Percentiles rank a stretch among this genome's conserved stretches.
These are phyloP conservation scores for Pogonocichla stellata DNA, from an alignment of 2,113 vertebrate genomes.

Conservation along the genomic window DNA sequence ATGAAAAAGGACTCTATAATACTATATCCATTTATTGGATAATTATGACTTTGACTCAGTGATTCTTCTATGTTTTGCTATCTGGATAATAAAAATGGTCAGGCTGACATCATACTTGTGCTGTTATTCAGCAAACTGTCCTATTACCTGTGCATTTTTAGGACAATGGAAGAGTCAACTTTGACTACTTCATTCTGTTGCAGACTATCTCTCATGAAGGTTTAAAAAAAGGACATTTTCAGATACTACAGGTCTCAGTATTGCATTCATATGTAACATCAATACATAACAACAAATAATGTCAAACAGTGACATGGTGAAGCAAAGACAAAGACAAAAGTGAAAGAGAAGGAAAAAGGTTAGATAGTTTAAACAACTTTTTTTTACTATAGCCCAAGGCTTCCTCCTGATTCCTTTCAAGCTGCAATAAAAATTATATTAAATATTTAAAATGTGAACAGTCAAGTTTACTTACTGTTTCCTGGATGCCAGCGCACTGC, in stretches of 20 bases:
- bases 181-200: not conserved
- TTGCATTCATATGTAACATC: not conserved
- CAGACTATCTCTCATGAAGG: not conserved
- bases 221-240: not conserved
- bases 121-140: not conserved
- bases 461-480: constrained; percentile 78
- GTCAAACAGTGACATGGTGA: not conserved
- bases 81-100: not conserved
- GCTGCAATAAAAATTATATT: not conserved
- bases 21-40: not conserved
- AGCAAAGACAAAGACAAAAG: not conserved
- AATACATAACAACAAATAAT: not conserved
- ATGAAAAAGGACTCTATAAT: not conserved
- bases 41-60: not conserved
- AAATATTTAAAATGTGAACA: not conserved
- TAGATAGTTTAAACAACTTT: not conserved
- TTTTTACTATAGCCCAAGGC: not conserved
- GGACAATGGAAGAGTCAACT: not conserved
- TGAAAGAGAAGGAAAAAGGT: not conserved
- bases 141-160: not conserved
- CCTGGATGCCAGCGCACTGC: constrained; percentile 84
- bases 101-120: not conserved
- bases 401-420: not conserved
- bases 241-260: not conserved
- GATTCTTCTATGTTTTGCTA: not conserved